phyloP scores from a whole-genome alignment of 2,797 vertebrate species.

The Danio jaintianensis region DNA sequence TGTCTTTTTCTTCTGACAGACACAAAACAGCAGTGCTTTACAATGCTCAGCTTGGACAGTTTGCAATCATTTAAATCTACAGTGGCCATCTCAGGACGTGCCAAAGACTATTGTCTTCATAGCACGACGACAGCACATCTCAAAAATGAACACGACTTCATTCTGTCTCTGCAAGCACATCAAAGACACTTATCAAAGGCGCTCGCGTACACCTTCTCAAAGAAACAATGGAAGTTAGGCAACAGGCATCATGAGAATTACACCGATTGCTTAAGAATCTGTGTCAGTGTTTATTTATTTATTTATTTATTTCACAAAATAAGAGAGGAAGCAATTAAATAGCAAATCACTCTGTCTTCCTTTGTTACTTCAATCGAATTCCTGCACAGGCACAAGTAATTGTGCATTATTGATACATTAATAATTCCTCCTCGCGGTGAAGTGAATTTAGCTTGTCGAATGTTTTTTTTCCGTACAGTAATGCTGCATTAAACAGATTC shows the following conservation, averaged over 20 bases:
- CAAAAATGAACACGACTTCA: slow-evolving; percentile 54
- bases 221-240: slow-evolving; percentile 49
- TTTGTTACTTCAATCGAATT: slow-evolving; percentile 17
- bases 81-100: slow-evolving; percentile 33
- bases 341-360: slow-evolving; percentile 22
- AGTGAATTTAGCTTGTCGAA: neutral
- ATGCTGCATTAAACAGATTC: slow-evolving; percentile 20
- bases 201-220: slow-evolving; percentile 28
- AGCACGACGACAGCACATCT: slow-evolving; percentile 51
- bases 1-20: slow-evolving; percentile 48
- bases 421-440: neutral
- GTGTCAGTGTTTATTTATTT: slow-evolving; percentile 12
- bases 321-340: slow-evolving; percentile 44
- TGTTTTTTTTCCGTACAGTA: slow-evolving; percentile 9
- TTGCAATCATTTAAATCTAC: slow-evolving; percentile 39
- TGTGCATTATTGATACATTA: slow-evolving; percentile 5
- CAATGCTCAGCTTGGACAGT: slow-evolving; percentile 36
- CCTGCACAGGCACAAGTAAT: neutral
- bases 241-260: slow-evolving; percentile 24
- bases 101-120: slow-evolving; percentile 50
- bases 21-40: slow-evolving; percentile 29
- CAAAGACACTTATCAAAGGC: slow-evolving; percentile 61
- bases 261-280: slow-evolving; percentile 7
- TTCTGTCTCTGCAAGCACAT: slow-evolving; percentile 53
- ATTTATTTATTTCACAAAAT: neutral